A percentile compares a stretch with the other conserved stretches of the same genome.
phyloP scores from a whole-genome alignment of 2,888 invertebrate genomes.

The Drosophila formosana region DNA sequence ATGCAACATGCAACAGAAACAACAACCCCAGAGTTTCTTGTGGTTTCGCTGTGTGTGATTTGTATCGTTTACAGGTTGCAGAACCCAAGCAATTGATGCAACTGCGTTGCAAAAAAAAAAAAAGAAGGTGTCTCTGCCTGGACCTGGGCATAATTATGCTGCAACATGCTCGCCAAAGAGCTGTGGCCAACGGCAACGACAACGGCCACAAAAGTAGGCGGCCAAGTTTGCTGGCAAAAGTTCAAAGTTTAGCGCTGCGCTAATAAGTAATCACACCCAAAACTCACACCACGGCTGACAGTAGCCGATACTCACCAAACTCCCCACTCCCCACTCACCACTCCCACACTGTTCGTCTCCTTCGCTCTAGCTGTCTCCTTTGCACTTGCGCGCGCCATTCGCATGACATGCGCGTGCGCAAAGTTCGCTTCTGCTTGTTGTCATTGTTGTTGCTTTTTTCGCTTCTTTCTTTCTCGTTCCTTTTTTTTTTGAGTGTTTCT shows the following conservation, averaged over 20 bases:
- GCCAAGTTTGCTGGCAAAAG: slow-evolving; percentile 10
- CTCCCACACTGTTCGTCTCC: background rate
- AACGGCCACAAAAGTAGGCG: background rate
- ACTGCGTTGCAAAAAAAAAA: background rate
- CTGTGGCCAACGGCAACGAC: too few species aligned
- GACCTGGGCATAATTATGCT: slow-evolving; percentile 22
- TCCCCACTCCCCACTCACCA: slow-evolving; percentile 2
- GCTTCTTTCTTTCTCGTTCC: slow-evolving; percentile 10
- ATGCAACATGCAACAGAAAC: too few species aligned
- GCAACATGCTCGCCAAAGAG: background rate
- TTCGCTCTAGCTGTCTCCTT: slow-evolving; percentile 6
- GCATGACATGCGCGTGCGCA: slow-evolving; percentile 74
- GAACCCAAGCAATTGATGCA: slow-evolving; percentile 25
- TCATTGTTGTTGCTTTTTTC: background rate
- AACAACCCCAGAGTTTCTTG: slow-evolving; percentile 25
- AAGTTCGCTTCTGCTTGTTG: slow-evolving; percentile 40
- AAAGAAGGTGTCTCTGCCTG: slow-evolving; percentile 23
- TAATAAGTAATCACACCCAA: slow-evolving; percentile 26
- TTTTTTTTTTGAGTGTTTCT: slow-evolving; percentile 31
- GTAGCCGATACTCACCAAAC: slow-evolving; percentile 26
- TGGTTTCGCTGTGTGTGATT: slow-evolving; percentile 60
- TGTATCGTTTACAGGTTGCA: slow-evolving; percentile 74
- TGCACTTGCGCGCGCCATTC: slow-evolving; percentile 50
- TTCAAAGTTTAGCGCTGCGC: slow-evolving; percentile 48
- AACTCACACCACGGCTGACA: slow-evolving; percentile 14